These are phyloP conservation scores for Stomatorhinus ivindoensis DNA, from an alignment of 2,113 vertebrate genomes.

Conservation along the genomic window DNA sequence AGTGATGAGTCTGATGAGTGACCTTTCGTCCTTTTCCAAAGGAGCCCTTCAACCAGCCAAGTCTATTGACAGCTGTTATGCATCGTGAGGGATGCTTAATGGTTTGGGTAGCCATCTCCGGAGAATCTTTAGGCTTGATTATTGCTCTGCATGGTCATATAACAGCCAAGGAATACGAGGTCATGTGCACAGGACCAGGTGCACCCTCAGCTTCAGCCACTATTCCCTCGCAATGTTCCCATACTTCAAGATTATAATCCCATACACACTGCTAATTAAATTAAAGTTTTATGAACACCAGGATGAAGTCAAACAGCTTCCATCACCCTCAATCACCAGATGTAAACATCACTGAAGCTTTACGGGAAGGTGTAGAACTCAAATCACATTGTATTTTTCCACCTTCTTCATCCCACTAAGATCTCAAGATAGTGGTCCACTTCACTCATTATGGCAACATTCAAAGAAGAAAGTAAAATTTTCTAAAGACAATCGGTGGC, in stretches of 20 bases:
- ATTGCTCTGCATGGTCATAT: neutral
- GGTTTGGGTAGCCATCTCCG: neutral
- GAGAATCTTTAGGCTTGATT: neutral
- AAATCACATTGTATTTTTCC: neutral
- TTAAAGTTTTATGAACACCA: neutral
- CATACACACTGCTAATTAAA: neutral
- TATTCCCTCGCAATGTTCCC: neutral
- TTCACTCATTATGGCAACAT: neutral
- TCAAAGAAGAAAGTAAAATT: neutral
- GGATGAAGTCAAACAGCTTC: neutral
- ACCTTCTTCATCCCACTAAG: neutral
- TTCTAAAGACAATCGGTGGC: neutral
- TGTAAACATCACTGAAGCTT: neutral
- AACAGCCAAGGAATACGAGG: neutral
- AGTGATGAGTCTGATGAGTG: neutral
- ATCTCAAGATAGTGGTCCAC: neutral
- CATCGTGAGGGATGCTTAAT: neutral
- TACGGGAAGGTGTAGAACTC: neutral
- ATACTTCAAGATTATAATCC: neutral
- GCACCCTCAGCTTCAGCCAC: neutral
- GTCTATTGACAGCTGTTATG: neutral
- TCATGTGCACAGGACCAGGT: neutral
- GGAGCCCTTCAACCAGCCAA: neutral
- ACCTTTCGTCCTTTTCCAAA: neutral
- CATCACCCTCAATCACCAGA: neutral